phyloP scores from a whole-genome alignment of 2,888 invertebrate genomes.

The Euplexia lucipara region DNA sequence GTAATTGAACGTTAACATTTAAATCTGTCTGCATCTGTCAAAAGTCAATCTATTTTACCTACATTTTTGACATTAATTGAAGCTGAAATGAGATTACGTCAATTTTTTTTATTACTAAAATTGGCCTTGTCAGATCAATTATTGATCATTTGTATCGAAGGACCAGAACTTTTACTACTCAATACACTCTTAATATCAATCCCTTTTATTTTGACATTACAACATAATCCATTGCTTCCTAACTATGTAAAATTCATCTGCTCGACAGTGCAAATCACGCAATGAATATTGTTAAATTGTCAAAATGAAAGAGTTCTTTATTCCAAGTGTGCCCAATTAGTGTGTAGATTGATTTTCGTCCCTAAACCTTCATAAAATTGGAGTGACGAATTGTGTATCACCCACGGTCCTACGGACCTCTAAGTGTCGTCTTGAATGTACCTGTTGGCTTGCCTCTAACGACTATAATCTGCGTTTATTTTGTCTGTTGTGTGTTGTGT shows the following conservation, averaged over 20 bases:
- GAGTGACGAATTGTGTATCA: neutral
- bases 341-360: neutral
- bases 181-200: neutral
- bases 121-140: neutral
- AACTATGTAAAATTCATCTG: neutral
- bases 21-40: too few relatives aligned
- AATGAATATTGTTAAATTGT: neutral
- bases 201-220: neutral
- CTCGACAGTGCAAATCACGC: neutral
- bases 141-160: neutral
- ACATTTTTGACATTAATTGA: too few relatives aligned
- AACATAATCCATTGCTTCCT: neutral
- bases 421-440: conserved; percentile 65
- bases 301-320: neutral
- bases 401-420: conserved; percentile 6
- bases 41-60: too few relatives aligned
- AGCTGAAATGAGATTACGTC: too few relatives aligned
- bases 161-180: neutral
- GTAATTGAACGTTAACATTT: too few relatives aligned
- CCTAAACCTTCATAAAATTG: neutral
- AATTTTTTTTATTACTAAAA: too few relatives aligned
- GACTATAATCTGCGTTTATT: conserved; percentile 44
- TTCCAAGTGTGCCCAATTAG: too few relatives aligned
- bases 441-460: conserved; percentile 69
- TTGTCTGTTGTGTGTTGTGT: conserved; percentile 64